Percentiles rank a stretch among this genome's conserved stretches.
phyloP scores from a whole-genome alignment of 2,888 invertebrate species.

The Rambutsinella grinnellia region DNA sequence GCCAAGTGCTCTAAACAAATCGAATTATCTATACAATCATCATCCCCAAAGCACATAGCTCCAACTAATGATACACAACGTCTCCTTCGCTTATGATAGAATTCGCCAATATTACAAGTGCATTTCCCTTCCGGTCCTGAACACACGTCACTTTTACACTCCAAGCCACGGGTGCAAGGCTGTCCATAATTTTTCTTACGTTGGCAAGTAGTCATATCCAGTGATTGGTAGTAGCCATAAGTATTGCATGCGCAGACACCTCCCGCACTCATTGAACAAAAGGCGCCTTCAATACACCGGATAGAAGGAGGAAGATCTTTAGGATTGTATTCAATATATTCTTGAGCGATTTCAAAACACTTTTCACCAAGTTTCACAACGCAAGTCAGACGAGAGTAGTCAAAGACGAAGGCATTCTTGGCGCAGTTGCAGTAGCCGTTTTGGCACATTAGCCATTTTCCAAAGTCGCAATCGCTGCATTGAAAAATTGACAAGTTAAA shows the following conservation, averaged over 20 bases:
- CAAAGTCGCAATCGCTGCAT: constrained; percentile 54
- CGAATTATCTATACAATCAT: constrained; percentile 54
- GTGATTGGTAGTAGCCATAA: constrained; percentile 51
- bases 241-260: constrained; percentile 59
- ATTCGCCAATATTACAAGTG: constrained; percentile 55
- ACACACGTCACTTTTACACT: constrained; percentile 57
- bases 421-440: constrained; percentile 49
- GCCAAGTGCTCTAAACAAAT: constrained; percentile 47
- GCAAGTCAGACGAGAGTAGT: constrained; percentile 50
- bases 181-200: constrained; percentile 53
- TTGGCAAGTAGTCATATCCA: constrained; percentile 45
- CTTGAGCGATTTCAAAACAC: constrained; percentile 59
- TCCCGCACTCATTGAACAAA: constrained; percentile 58
- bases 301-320: constrained; percentile 55
- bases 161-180: constrained; percentile 39
- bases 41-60: constrained; percentile 55
- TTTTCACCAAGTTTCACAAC: constrained; percentile 58
- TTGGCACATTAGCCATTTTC: constrained; percentile 50
- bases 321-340: constrained; percentile 51
- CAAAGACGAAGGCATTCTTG: constrained; percentile 44
- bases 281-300: constrained; percentile 56
- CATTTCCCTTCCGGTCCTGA: constrained; percentile 49
- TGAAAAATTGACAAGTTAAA: neutral
- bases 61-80: constrained; percentile 49
- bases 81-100: constrained; percentile 52